Conservation (phyloP, 2,888 invertebrate genomes). For the Eurytoma adleriae region DNA sequence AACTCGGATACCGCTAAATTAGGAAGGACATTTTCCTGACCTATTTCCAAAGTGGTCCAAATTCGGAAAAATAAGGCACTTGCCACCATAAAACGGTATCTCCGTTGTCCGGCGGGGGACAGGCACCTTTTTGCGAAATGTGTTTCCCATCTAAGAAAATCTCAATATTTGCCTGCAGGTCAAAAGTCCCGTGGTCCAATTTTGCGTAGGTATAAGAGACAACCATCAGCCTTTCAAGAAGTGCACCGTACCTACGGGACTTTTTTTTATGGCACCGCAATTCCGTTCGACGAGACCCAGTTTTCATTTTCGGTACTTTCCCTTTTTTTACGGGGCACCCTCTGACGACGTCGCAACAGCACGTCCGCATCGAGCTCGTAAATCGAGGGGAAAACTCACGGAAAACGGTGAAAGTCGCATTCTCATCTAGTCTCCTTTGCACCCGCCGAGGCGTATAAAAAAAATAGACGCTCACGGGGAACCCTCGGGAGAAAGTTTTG, state of each 20-base stretch:
- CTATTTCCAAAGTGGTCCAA: slow-evolving; percentile 14
- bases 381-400: background rate
- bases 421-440: background rate
- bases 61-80: slow-evolving; percentile 21
- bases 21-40: slow-evolving; percentile 15
- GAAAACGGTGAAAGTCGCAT: slow-evolving; percentile 50
- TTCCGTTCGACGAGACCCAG: slow-evolving; percentile 26
- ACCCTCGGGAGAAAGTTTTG: slow-evolving; percentile 42
- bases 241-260: background rate
- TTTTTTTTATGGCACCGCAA: slow-evolving; percentile 49
- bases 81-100: slow-evolving; percentile 31
- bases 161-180: slow-evolving; percentile 56
- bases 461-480: slow-evolving; percentile 22
- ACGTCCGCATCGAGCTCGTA: background rate
- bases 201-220: background rate
- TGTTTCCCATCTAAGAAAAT: slow-evolving; percentile 51
- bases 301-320: slow-evolving; percentile 50
- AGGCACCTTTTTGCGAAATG: slow-evolving; percentile 28
- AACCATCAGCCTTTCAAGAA: too few species aligned
- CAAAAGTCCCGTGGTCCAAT: background rate
- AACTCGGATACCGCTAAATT: too few species aligned
- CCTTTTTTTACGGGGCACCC: slow-evolving; percentile 10
- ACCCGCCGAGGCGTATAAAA: slow-evolving; percentile 23
- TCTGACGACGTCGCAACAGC: background rate
- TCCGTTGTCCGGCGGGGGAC: background rate